Evolutionary conservation across 2,797 vertebrate genomes (phyloP), one percentile per base, ranked within the genome.

Genomic region (Alectoris magna): DNA sequence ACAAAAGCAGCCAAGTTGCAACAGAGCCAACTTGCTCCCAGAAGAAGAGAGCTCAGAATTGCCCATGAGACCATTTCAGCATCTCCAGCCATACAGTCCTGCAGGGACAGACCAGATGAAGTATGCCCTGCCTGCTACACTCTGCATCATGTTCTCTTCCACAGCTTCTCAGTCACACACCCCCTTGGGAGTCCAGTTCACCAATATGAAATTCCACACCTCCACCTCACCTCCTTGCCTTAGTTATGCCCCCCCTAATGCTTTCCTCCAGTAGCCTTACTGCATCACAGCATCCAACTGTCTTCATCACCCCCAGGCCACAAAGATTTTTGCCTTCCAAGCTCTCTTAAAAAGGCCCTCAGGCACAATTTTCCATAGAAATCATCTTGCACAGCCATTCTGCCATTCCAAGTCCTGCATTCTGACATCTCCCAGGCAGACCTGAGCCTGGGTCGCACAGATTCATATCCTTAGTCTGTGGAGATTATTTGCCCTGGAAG

Each of bases 141-240:
- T 86, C 58, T 17, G 7, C 0, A 0, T 59, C 74, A 62, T 2
- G 11, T 31, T 21, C 24, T 38, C 36, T 62, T 59, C 29, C 82
- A 76, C 56, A 67, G 46, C 56, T 88, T 79, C 89, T 88, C 78
- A 89, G 55, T 64, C 89, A 68, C 34, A 60, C 14, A 63, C 10
- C 36, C 76, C 70, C 79, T 27, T 8, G 70, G 70, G 75, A 91
- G 27, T 63, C 69, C 67, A 51, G 51, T 36, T 93, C 79, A 84
- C 56, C 0, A 0, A 75, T 87, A 89, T 84, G 90, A 94, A 96
- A 96, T 95, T 95, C 91, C 87, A 95, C 76, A 93, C 87, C 70
- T 74, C 27, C 39, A 36, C 26, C 82, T 85, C 89, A 85, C 70
- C 62, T 90, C 93, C 71, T 11, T 55, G 74, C 88, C 46, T 82